phyloP scores from a whole-genome alignment of 2,888 invertebrate species.

The Leucophora obtusa region DNA sequence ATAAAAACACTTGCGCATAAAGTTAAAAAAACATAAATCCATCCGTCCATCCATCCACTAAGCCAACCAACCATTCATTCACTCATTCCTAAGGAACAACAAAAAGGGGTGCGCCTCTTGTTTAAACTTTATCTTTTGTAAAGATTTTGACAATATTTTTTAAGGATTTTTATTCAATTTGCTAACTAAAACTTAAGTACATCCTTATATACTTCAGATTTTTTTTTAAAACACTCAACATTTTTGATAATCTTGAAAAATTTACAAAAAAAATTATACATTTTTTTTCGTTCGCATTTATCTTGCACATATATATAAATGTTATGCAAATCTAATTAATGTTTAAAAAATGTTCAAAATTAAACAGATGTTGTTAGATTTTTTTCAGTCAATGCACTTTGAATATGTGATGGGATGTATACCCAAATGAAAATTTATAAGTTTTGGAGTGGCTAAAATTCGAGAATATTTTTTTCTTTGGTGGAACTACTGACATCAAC shows the following conservation, averaged over 20 bases:
- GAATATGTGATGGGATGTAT: constrained; percentile 2
- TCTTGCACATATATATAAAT: constrained; percentile 10
- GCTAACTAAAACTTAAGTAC: background rate
- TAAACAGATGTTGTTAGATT: constrained; percentile 58
- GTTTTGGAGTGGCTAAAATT: too few species aligned
- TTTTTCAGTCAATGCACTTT: constrained; percentile 33
- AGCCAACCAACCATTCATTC: background rate
- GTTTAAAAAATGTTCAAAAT: constrained; percentile 36
- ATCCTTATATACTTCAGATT: background rate
- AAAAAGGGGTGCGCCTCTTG: constrained; percentile 5
- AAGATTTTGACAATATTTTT: background rate
- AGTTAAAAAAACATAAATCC: constrained; percentile 1
- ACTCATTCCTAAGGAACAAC: background rate
- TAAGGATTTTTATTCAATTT: constrained; percentile 1
- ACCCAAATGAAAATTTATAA: background rate
- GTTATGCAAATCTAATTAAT: constrained; percentile 54
- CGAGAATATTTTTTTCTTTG: too few species aligned
- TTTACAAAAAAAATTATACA: background rate
- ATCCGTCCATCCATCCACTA: background rate
- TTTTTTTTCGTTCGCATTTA: background rate
- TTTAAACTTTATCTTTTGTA: background rate
- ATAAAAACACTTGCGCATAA: constrained; percentile 32
- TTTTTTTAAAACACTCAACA: constrained; percentile 2
- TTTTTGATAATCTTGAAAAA: background rate
- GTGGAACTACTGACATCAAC: too few species aligned